phyloP scores from a whole-genome alignment of 2,888 invertebrate species.

The Spisula subtruncata region DNA sequence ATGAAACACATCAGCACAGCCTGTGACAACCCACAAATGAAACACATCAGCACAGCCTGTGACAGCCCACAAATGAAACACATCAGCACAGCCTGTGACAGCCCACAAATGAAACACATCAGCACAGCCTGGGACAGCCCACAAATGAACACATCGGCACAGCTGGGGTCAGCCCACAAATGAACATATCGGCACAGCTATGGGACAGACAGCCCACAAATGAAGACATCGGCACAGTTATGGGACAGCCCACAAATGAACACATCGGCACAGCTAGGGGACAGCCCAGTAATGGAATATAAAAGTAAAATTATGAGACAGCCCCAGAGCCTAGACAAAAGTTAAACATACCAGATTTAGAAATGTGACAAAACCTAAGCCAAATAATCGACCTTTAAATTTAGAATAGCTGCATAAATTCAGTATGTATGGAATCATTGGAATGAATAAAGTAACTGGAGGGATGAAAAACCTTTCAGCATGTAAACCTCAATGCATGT shows the following conservation, averaged over 20 bases:
- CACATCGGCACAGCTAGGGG: not conserved
- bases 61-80: no score
- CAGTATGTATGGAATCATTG: slow-evolving; percentile 10
- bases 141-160: not conserved
- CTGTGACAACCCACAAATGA: no score
- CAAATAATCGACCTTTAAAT: slow-evolving; percentile 8
- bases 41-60: no score
- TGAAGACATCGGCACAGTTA: no score
- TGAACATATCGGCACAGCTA: no score
- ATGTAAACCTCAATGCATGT: slow-evolving; percentile 12
- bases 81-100: no score
- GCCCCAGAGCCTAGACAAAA: no score
- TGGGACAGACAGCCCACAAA: no score
- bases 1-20: not conserved
- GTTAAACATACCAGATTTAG: not conserved
- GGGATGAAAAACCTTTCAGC: not conserved
- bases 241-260: not conserved
- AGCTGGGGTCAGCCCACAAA: not conserved
- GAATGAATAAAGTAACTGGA: not conserved
- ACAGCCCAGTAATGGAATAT: not conserved
- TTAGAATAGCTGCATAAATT: not conserved
- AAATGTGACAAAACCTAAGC: not conserved
- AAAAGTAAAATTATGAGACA: no score
- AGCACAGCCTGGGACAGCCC: not conserved
- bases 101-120: not conserved